Percentiles rank a stretch among this genome's conserved stretches.
Conservation (phyloP, 2,797 vertebrate species). For the Poeciliopsis presidionis region DNA sequence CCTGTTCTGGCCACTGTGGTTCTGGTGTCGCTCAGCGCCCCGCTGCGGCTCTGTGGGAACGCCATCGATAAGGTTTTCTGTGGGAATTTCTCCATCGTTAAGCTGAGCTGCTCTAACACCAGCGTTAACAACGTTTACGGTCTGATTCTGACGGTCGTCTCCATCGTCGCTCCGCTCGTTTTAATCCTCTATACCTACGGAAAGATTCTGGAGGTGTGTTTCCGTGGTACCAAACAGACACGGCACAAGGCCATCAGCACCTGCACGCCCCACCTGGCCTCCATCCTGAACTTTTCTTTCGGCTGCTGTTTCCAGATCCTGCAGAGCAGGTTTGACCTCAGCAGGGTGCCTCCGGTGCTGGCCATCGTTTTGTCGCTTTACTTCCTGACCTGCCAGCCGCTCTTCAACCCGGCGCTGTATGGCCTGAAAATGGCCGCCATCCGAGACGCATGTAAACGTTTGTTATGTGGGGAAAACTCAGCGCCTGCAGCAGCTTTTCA, state of each 20-base stretch:
- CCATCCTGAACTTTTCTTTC: neutral
- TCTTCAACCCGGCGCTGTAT: neutral
- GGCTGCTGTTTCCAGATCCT: neutral
- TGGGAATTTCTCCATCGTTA: constrained; percentile 32
- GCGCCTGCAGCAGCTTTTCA: neutral
- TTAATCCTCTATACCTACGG: constrained; percentile 24
- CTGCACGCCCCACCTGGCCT: neutral
- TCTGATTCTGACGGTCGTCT: neutral
- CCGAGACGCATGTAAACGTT: neutral
- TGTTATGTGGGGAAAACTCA: neutral
- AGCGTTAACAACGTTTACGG: constrained; percentile 24
- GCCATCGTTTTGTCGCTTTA: neutral
- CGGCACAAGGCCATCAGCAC: neutral
- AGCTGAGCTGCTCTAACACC: constrained; percentile 41
- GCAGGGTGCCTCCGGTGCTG: neutral
- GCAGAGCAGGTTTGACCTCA: neutral
- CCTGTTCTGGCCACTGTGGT: neutral
- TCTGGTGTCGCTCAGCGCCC: neutral
- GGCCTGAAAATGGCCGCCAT: neutral
- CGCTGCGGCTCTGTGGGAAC: constrained; percentile 39
- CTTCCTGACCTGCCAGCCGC: neutral
- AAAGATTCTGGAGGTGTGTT: constrained; percentile 31
- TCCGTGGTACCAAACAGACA: neutral
- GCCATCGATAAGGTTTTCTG: constrained; percentile 41
- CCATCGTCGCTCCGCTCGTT: neutral